phyloP scores from a whole-genome alignment of 35 echinoderm and acorn worm genomes.

The Ophioderma brevispina region DNA sequence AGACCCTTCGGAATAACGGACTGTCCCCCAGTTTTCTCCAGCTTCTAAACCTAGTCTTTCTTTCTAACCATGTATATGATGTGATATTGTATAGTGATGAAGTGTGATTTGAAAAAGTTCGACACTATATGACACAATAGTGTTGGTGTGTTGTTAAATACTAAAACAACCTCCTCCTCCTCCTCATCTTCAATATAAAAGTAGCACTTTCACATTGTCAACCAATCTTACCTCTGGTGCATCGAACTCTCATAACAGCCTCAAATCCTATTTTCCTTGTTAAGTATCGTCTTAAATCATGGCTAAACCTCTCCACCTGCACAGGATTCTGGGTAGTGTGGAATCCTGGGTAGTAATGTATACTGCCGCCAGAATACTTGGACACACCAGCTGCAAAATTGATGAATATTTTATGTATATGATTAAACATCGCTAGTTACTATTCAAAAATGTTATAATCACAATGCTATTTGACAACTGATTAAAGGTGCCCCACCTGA shows the following conservation, averaged over 20 bases:
- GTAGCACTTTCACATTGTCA: not conserved
- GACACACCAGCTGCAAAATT: conserved; percentile 79
- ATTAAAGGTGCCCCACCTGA: too few relatives aligned
- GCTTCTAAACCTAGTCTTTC: too few relatives aligned
- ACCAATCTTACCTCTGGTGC: conserved; percentile 84
- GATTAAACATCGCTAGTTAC: not conserved
- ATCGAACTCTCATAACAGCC: conserved; percentile 97
- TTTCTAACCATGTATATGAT: too few relatives aligned
- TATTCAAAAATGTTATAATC: not conserved
- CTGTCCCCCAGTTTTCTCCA: too few relatives aligned
- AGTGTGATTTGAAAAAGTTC: too few relatives aligned
- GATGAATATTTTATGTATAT: too few relatives aligned
- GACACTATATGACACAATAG: too few relatives aligned
- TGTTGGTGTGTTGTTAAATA: too few relatives aligned
- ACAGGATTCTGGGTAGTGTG: conserved; percentile 81
- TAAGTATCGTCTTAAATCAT: conserved; percentile 86
- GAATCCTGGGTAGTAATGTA: conserved; percentile 90
- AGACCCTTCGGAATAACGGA: too few relatives aligned
- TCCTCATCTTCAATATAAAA: too few relatives aligned
- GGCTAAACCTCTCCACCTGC: conserved; percentile 70
- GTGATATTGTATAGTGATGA: too few relatives aligned
- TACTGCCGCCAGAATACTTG: conserved; percentile 86
- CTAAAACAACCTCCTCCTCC: too few relatives aligned
- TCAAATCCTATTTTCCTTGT: conserved; percentile 98
- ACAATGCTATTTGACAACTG: not conserved